Evolutionary conservation across 2,888 invertebrate species (phyloP).

Genomic region (Homarus gammarus): DNA sequence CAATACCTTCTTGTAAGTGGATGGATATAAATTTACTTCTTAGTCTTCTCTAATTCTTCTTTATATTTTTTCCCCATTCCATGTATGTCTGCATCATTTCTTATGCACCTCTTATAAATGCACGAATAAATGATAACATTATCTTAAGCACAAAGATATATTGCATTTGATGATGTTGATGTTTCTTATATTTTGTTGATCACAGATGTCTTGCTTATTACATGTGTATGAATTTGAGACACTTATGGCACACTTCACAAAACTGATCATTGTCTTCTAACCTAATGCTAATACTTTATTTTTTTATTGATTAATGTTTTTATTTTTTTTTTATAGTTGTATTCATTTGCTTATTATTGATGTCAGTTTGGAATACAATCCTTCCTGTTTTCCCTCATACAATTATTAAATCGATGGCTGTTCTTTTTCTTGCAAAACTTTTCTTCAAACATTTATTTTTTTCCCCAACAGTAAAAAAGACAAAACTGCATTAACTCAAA

Average conservation of each 20-base stretch:
- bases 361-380: background rate
- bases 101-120: background rate
- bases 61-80: background rate
- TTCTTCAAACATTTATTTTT: background rate
- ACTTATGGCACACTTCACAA: background rate
- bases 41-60: background rate
- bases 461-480: background rate
- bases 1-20: background rate
- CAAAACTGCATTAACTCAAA: background rate
- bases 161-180: background rate
- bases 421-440: background rate
- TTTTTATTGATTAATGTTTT: background rate
- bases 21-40: background rate
- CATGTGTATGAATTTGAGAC: background rate
- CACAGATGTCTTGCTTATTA: background rate
- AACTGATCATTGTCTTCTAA: background rate
- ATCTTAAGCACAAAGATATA: background rate
- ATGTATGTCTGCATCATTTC: background rate
- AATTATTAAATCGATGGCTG: background rate
- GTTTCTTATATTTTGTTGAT: background rate
- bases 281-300: background rate
- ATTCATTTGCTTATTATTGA: background rate
- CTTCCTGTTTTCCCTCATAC: background rate
- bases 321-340: background rate
- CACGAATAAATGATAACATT: constrained; percentile 5